Evolutionary conservation across 1,140 invertebrate species (phyloP), one percentile per base, ranked within the genome.

Genomic region (Neodiprion lecontei): DNA sequence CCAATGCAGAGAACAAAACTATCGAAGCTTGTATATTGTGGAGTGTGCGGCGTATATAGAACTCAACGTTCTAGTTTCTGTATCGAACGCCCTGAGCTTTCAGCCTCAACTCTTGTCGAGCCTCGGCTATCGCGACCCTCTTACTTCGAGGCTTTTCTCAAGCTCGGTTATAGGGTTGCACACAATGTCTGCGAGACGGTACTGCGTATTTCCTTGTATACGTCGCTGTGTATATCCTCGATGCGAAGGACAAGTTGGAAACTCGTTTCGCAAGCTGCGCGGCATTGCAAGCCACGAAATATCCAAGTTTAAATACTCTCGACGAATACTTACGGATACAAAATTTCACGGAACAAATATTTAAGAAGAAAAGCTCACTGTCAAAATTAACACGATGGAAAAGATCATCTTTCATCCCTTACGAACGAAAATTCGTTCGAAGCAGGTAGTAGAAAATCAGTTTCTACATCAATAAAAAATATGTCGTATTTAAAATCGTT

Each of bases 31-130:
- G 8, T 69, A 66, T 72, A 17, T 72, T 71, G 9, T 72, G 49
- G 50, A 11, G 28, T 73, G 49, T 9, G 17, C 23, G 12, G 50
- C 28, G 48, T 50, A 23, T 14, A 50, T 73, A 67, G 48, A 48
- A 61, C 48, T 40, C 28, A 73, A 23, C 73, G 76, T 75, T 77
- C 76, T 69, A 75, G 74, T 77, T 77, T 75, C 72, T 61, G 67
- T 75, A 75, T 77, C 74, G 76, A 77, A 68, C 75, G 75, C 47
- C 48, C 10, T 48, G n/a, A 12, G 50, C 76, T 40, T 17, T 40
- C 66, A 50, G 17, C n/a, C 17, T 50, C 28, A 67, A 65, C 17
- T 49, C 67, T 74, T 67, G 14, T 47, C 28, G n/a, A 49, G 61
- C 14, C 21, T 66, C 61, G 14, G 14, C 21, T 66, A 21, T 14